These are phyloP conservation scores for Diglossa brunneiventris DNA, from an alignment of 2,113 vertebrate genomes.

Conservation along the genomic window DNA sequence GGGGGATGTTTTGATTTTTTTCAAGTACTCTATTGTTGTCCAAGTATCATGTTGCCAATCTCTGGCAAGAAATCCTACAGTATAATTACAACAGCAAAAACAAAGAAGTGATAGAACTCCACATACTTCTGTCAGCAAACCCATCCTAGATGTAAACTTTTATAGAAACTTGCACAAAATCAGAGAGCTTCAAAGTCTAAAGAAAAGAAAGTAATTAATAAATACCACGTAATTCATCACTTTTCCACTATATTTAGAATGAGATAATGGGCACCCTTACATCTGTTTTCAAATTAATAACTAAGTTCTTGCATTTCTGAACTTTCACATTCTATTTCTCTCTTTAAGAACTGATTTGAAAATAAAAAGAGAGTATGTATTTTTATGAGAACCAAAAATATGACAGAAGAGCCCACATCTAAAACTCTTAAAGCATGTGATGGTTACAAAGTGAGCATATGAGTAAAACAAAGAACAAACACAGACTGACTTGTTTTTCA, in stretches of 20 bases:
- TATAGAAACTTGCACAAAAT: background rate
- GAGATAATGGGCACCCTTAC: accelerated
- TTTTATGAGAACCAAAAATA: background rate
- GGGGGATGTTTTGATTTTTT: background rate
- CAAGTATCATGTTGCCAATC: background rate
- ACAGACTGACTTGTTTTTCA: background rate
- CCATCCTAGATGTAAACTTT: background rate
- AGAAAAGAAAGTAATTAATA: background rate
- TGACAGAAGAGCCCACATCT: background rate
- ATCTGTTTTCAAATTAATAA: background rate
- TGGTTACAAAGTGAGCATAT: background rate
- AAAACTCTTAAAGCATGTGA: background rate
- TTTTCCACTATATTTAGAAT: background rate
- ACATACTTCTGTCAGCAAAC: background rate
- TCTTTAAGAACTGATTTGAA: background rate
- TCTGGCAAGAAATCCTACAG: background rate
- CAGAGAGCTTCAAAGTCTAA: background rate
- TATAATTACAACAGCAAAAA: background rate
- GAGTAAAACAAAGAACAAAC: background rate
- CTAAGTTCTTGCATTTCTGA: background rate
- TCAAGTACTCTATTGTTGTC: background rate
- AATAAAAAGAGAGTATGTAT: background rate
- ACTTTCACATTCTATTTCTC: background rate
- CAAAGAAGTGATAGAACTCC: background rate
- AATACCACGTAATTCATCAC: background rate